Evolutionary conservation across 2,888 invertebrate genomes (phyloP), one percentile per base, ranked within the genome.

Genomic region (Sinotaia quadrata): DNA sequence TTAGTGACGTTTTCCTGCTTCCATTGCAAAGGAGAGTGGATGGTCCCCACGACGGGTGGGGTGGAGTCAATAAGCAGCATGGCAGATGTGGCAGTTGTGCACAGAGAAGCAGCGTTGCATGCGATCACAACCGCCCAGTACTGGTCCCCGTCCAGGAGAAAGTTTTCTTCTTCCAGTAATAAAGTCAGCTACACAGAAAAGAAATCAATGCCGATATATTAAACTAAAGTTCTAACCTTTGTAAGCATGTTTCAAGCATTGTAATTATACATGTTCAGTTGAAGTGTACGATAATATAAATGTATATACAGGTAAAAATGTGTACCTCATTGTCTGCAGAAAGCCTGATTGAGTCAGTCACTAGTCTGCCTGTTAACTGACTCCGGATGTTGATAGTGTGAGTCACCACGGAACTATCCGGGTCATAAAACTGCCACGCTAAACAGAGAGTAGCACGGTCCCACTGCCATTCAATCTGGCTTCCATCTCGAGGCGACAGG

Each of bases 61-160:
- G 77, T 71, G 12, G 76, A 75, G 68, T 81, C 79, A 31, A 81
- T 71, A 10, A 76, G 37, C 1, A 79, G 24, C 27, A 68, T 63
- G 27, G 69, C 24, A 44, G 71, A 75, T 18, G 36, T 27, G 24
- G 61, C 68, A 5, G 74, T 63, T 5, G 71, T 58, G 67, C 81
- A 81, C 2, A 76, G 68, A 27, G 59, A 65, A 24, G 76, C 76
- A n/a, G 69, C 68, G 57, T 76, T 76, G 33, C 76, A 76, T 10
- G 70, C 70, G 3, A 71, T 71, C 0, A 76, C 69, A 10, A 24
- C 52, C 10, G 65, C 67, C 47, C 51, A 51, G 51, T 74, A 71
- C 7, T 41, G 15, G 44, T 74, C 74, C 1, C 76, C 74, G 61
- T 57, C 54, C 56, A 44, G 41, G 0, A 76, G 65, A 18, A 62